A percentile compares a stretch with the other conserved stretches of the same genome.
Conservation (phyloP, 2,888 invertebrate genomes). For the Trichopria drosophilae region DNA sequence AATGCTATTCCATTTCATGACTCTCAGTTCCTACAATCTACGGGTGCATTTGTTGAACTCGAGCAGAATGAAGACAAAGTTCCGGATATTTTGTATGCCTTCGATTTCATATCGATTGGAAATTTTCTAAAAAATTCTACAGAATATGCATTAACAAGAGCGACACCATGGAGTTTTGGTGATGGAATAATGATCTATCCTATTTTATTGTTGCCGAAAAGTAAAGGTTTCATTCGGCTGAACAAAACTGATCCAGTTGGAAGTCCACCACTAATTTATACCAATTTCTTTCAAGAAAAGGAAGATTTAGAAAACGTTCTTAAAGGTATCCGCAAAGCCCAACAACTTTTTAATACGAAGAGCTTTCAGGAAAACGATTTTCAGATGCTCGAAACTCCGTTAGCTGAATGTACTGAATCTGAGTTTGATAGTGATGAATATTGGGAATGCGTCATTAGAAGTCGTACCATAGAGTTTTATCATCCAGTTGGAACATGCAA, state of each 20-base stretch:
- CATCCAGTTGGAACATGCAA: constrained; percentile 83
- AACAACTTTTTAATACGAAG: constrained; percentile 74
- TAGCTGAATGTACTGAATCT: constrained; percentile 78
- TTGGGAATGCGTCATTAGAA: constrained; percentile 81
- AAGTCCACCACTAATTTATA: constrained; percentile 72
- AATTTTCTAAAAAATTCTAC: constrained; percentile 66
- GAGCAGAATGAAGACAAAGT: constrained; percentile 58
- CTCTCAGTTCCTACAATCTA: constrained; percentile 60
- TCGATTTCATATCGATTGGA: constrained; percentile 64
- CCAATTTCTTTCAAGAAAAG: constrained; percentile 67
- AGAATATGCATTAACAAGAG: constrained; percentile 58
- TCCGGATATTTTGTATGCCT: constrained; percentile 69
- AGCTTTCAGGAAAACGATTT: constrained; percentile 81
- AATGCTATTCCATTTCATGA: constrained; percentile 59
- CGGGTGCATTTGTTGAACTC: too few species aligned
- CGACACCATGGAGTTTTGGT: constrained; percentile 66
- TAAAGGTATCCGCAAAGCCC: too few species aligned
- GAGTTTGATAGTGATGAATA: constrained; percentile 76
- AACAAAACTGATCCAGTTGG: constrained; percentile 71
- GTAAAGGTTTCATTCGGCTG: constrained; percentile 66
- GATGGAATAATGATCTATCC: constrained; percentile 66
- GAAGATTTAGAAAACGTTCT: constrained; percentile 69
- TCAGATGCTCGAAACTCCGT: constrained; percentile 72
- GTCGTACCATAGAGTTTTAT: constrained; percentile 78
- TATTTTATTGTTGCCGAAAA: constrained; percentile 66